These are phyloP conservation scores for Lordiphosa fenestrarum DNA, from an alignment of 2,888 invertebrate genomes.

Conservation along the genomic window DNA sequence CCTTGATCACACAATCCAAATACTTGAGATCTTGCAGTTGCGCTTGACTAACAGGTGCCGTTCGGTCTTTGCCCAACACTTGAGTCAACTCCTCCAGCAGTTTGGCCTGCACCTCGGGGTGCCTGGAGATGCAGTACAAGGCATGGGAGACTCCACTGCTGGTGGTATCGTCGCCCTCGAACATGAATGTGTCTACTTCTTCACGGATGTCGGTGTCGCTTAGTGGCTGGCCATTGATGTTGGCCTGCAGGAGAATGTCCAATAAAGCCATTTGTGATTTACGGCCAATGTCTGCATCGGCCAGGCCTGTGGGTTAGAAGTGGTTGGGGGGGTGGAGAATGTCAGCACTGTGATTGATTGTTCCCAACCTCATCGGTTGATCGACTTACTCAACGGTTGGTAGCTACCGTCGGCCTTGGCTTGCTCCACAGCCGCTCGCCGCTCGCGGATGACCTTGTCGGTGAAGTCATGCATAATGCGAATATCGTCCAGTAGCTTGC, in stretches of 20 bases:
- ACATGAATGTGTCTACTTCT: constrained; percentile 87
- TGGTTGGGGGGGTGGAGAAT: neutral
- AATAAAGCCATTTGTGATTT: constrained; percentile 84
- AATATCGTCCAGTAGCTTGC: constrained; percentile 46
- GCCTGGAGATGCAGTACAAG: constrained; percentile 59
- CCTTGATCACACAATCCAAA: constrained; percentile 85
- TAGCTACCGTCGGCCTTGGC: constrained; percentile 57
- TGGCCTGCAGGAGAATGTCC: constrained; percentile 84
- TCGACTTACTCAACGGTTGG: constrained; percentile 48
- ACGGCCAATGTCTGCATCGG: constrained; percentile 79
- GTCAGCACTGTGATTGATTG: neutral
- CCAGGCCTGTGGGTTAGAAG: constrained; percentile 32
- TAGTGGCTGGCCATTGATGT: constrained; percentile 82
- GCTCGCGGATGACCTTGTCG: constrained; percentile 64
- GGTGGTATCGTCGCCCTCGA: constrained; percentile 81
- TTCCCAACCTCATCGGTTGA: constrained; percentile 9
- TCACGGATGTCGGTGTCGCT: constrained; percentile 83
- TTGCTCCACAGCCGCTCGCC: constrained; percentile 48
- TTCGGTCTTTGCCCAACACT: constrained; percentile 57
- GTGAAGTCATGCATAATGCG: constrained; percentile 69
- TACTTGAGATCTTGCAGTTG: constrained; percentile 65
- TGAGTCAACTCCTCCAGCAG: constrained; percentile 56
- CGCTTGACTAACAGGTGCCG: constrained; percentile 37
- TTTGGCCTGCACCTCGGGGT: constrained; percentile 63
- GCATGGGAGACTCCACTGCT: constrained; percentile 68